Evolutionary conservation across 2,797 vertebrate genomes (phyloP), one percentile per base, ranked within the genome.

Genomic region (Cossypha caffra): DNA sequence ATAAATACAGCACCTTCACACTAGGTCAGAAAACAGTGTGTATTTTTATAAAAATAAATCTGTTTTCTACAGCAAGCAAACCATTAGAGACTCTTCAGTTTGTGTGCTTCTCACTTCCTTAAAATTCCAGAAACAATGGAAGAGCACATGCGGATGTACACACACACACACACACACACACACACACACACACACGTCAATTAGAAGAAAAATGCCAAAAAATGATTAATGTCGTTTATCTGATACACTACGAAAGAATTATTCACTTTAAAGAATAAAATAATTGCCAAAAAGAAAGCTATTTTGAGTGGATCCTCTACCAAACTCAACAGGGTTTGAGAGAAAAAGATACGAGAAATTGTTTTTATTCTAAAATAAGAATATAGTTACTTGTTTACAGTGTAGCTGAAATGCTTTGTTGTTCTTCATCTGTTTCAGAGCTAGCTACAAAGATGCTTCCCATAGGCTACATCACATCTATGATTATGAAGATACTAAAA

Each of bases 41-140:
- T 59, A 76, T 76, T 88, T 93, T 71, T 54, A 40, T 47, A 48
- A 88, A 95, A 93, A 87, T 50, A 88, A 64, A 90, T 80, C 67
- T 71, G 24, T n/a, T 5, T 52, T 90, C 71, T 52, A 52, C 51
- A 91, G 38, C 31, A 67, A 93, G 52, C 35, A 55, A 77, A 43
- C 47, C 40, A 57, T 50, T 91, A 50, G 50, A 75, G 59, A 43
- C 55, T 89, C 52, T 54, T 76, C 50, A 40, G 26, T 48, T 57
- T 67, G 57, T 38, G 47, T 66, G 31, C 75, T 86, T 89, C 71
- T 81, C 78, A 86, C 40, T 45, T 86, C 67, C 90, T 92, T 63
- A 50, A 81, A 88, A 88, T 81, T 82, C 57, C 47, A 86, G 72
- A 83, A 82, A 48, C 82, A 85, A 69, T 0, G 4, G 40, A 74